phyloP scores from a whole-genome alignment of 1,140 invertebrate species.

The Arion vulgaris region DNA sequence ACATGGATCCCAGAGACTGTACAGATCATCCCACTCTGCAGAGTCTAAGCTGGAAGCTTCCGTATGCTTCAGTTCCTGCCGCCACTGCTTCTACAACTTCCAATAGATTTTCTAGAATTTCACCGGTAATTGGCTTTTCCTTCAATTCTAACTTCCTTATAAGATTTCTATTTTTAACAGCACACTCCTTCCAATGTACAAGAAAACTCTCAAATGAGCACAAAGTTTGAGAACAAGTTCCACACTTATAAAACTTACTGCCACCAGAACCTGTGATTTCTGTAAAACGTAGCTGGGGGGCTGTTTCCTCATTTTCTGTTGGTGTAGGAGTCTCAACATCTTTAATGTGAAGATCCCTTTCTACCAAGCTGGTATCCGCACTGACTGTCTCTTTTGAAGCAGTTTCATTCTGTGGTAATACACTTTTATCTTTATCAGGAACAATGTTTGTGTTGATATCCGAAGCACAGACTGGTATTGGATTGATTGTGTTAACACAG shows the following conservation, averaged over 20 bases:
- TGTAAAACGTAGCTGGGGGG: conserved; percentile 24
- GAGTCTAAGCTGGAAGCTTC: neutral
- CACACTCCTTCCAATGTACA: conserved; percentile 44
- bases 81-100: neutral
- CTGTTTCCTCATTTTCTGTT: neutral
- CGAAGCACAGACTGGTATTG: neutral
- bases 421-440: neutral
- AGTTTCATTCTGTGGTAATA: neutral
- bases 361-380: neutral
- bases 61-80: neutral
- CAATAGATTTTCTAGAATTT: conserved; percentile 15
- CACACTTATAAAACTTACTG: conserved; percentile 45
- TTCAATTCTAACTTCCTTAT: neutral
- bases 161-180: conserved; percentile 27
- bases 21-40: neutral
- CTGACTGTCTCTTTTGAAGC: neutral
- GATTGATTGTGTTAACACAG: neutral
- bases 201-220: conserved; percentile 41
- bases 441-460: neutral
- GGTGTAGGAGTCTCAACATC: neutral
- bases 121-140: conserved; percentile 8
- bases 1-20: conserved; percentile 16
- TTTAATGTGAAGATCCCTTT: neutral
- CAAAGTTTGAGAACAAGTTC: conserved; percentile 42
- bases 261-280: conserved; percentile 45